A percentile compares a stretch with the other conserved stretches of the same genome.
phyloP scores from a whole-genome alignment of 2,888 invertebrate species.

The Chymomyza procnemis region DNA sequence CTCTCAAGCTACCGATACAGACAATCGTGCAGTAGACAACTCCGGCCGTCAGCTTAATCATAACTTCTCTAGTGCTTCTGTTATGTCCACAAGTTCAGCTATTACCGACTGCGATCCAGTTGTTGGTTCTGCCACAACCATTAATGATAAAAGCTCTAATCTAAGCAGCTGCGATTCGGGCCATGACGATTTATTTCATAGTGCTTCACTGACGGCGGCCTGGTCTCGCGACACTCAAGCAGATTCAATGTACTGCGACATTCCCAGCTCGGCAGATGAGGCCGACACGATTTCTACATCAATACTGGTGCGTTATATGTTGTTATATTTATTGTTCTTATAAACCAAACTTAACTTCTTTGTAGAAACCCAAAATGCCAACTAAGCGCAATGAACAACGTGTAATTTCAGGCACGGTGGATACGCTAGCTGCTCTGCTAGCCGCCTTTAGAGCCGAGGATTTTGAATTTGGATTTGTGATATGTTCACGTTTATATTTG shows the following conservation, averaged over 20 bases:
- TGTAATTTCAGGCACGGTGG: slow-evolving; percentile 44
- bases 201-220: slow-evolving; percentile 62
- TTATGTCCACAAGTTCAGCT: slow-evolving; percentile 54
- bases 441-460: slow-evolving; percentile 81
- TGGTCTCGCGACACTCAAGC: slow-evolving; percentile 36
- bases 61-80: slow-evolving; percentile 65
- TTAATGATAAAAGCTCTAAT: slow-evolving; percentile 65
- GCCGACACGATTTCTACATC: slow-evolving; percentile 44
- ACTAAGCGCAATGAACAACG: slow-evolving; percentile 50
- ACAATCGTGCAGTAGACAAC: slow-evolving; percentile 18
- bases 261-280: slow-evolving; percentile 61
- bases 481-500: slow-evolving; percentile 43
- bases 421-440: slow-evolving; percentile 35
- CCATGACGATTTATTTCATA: slow-evolving; percentile 72
- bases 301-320: slow-evolving; percentile 36
- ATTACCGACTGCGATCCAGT: slow-evolving; percentile 52
- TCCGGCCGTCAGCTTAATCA: slow-evolving; percentile 57
- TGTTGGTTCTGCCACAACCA: slow-evolving; percentile 49
- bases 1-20: slow-evolving; percentile 44
- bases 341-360: not conserved
- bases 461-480: slow-evolving; percentile 83
- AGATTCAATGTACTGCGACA: slow-evolving; percentile 62
- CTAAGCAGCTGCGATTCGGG: slow-evolving; percentile 75
- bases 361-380: slow-evolving; percentile 42
- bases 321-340: not conserved